Percentiles rank a stretch among this genome's conserved stretches.
Conservation (phyloP, 2,113 vertebrate species). For the Ursus arctos region DNA sequence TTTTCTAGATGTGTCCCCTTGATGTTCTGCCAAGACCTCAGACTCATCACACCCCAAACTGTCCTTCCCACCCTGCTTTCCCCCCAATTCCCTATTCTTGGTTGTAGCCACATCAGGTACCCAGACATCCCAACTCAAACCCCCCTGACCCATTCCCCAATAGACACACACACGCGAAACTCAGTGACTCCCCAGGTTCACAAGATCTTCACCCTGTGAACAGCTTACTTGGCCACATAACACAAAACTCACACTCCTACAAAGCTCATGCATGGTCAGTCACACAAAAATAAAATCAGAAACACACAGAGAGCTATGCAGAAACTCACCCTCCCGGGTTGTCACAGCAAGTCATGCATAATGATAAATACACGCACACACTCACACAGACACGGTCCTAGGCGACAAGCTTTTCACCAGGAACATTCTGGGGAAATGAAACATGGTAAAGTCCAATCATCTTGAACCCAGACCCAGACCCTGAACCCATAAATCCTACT, state of each 20-base stretch:
- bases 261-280: neutral
- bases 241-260: neutral
- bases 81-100: neutral
- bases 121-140: neutral
- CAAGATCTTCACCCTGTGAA: neutral
- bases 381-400: neutral
- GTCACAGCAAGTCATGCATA: neutral
- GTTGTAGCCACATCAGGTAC: neutral
- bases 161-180: neutral
- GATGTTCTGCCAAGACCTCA: constrained; percentile 15
- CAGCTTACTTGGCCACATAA: neutral
- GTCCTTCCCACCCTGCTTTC: neutral
- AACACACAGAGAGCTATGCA: neutral
- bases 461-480: constrained; percentile 58
- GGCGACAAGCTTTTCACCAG: neutral
- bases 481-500: constrained; percentile 63
- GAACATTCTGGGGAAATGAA: constrained; percentile 56
- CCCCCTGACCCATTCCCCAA: neutral
- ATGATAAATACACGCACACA: neutral
- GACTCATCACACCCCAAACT: neutral
- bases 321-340: neutral
- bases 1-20: constrained; percentile 4
- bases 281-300: constrained; percentile 21
- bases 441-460: constrained; percentile 29
- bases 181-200: neutral